Evolutionary conservation across 1,140 invertebrate genomes (phyloP).

Genomic region (Drosophila grimshawi): DNA sequence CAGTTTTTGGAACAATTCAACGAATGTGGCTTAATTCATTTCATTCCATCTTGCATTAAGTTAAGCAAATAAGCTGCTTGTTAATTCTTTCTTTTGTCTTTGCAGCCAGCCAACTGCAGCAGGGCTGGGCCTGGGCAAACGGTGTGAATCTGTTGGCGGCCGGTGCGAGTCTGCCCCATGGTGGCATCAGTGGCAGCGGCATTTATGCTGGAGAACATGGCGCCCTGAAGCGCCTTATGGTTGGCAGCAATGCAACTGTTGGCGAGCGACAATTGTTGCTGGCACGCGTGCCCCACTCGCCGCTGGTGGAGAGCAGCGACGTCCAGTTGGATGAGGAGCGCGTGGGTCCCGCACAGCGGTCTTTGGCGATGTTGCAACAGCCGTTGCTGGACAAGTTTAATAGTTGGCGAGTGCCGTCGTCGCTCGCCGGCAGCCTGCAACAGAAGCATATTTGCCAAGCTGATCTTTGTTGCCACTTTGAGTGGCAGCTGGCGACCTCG

Average conservation of each 20-base stretch:
- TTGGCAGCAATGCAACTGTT: constrained; percentile 53
- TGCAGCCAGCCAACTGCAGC: constrained; percentile 86
- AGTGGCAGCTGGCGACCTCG: constrained; percentile 11
- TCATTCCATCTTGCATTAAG: too few species aligned
- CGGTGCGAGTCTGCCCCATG: constrained; percentile 86
- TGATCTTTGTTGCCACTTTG: constrained; percentile 69
- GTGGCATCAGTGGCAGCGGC: constrained; percentile 87
- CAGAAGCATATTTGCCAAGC: constrained; percentile 48
- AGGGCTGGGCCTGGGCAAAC: constrained; percentile 86
- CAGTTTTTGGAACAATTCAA: not conserved
- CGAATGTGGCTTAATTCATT: too few species aligned
- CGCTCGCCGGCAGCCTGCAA: constrained; percentile 17
- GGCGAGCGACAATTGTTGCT: constrained; percentile 84
- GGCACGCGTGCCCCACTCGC: constrained; percentile 82
- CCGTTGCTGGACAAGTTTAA: constrained; percentile 45
- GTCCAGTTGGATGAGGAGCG: constrained; percentile 18
- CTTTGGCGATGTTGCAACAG: constrained; percentile 56
- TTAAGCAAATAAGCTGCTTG: too few species aligned
- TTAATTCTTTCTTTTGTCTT: not conserved
- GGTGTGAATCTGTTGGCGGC: constrained; percentile 87
- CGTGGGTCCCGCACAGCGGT: not conserved
- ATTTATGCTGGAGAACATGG: constrained; percentile 86
- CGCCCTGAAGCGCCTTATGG: constrained; percentile 85
- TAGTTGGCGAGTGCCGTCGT: constrained; percentile 42
- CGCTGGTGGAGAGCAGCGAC: constrained; percentile 41